A percentile compares a stretch with the other conserved stretches of the same genome.
These are phyloP conservation scores for Drosophila sucinea DNA, from an alignment of 1,140 invertebrate species.

Conservation along the genomic window DNA sequence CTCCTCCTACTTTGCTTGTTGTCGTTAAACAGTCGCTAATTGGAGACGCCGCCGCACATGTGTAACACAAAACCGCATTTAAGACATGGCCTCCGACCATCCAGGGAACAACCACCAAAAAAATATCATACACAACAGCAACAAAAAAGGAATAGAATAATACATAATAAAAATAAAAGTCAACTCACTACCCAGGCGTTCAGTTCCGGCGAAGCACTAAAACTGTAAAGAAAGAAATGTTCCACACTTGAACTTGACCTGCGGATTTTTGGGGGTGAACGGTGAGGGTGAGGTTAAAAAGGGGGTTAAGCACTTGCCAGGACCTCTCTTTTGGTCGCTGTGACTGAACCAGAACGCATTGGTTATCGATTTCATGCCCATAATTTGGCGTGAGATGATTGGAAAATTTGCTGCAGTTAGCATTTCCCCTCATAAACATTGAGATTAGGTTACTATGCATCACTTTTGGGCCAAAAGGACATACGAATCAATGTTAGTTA, in stretches of 20 bases:
- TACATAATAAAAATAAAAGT: conserved; percentile 16
- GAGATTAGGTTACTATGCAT: neutral
- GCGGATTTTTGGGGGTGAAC: neutral
- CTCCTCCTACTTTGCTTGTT: conserved; percentile 37
- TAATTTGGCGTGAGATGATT: neutral
- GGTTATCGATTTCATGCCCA: conserved; percentile 1
- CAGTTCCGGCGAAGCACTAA: conserved; percentile 77
- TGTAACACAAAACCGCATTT: conserved; percentile 80
- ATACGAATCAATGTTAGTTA: too few relatives aligned
- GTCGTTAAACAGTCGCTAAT: conserved; percentile 79
- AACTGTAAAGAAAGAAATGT: conserved; percentile 56
- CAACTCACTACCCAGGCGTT: neutral
- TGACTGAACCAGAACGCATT: conserved; percentile 25
- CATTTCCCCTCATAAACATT: neutral
- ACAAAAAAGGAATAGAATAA: neutral
- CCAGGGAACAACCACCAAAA: conserved; percentile 38
- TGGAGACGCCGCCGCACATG: conserved; percentile 68
- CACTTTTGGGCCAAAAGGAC: neutral
- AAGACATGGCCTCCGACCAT: conserved; percentile 41
- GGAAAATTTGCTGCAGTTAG: neutral
- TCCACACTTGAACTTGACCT: conserved; percentile 71
- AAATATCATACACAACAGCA: neutral
- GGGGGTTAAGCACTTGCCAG: conserved; percentile 39
- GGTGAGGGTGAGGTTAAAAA: neutral
- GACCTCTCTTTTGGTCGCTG: neutral